A percentile compares a stretch with the other conserved stretches of the same genome.
Evolutionary conservation across 2,797 vertebrate genomes (phyloP).

Genomic region (Poecilia wingei): DNA sequence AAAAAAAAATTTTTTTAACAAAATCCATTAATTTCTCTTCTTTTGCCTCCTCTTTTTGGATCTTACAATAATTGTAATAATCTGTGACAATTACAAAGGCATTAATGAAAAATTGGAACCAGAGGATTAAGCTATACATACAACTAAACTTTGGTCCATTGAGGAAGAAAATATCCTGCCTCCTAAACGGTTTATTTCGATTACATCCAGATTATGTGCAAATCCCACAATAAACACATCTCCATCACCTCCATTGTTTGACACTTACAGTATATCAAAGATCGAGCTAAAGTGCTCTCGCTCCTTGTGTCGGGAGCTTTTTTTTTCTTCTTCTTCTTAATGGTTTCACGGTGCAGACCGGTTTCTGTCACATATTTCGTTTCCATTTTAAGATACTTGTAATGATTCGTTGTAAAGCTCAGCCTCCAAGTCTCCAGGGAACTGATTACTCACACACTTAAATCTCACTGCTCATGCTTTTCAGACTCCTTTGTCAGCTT

Average conservation of each 20-base stretch:
- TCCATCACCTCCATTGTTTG: neutral
- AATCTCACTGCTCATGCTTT: conserved; percentile 17
- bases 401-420: conserved; percentile 13
- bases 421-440: conserved; percentile 30
- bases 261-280: neutral
- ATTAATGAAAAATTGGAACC: neutral
- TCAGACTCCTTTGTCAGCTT: conserved; percentile 16
- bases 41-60: neutral
- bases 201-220: neutral
- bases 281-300: neutral
- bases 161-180: neutral
- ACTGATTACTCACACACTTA: conserved; percentile 29
- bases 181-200: neutral
- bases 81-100: neutral
- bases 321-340: neutral
- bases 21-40: neutral
- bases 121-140: neutral
- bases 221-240: neutral
- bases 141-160: neutral
- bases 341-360: neutral
- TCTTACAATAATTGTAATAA: neutral
- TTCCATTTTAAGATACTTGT: conserved; percentile 26
- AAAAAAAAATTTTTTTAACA: neutral
- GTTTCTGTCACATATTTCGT: conserved; percentile 17
- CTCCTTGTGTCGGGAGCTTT: neutral